A percentile compares a stretch with the other conserved stretches of the same genome.
Evolutionary conservation across 2,888 invertebrate species (phyloP).

Genomic region (Tenodera sinensis): DNA sequence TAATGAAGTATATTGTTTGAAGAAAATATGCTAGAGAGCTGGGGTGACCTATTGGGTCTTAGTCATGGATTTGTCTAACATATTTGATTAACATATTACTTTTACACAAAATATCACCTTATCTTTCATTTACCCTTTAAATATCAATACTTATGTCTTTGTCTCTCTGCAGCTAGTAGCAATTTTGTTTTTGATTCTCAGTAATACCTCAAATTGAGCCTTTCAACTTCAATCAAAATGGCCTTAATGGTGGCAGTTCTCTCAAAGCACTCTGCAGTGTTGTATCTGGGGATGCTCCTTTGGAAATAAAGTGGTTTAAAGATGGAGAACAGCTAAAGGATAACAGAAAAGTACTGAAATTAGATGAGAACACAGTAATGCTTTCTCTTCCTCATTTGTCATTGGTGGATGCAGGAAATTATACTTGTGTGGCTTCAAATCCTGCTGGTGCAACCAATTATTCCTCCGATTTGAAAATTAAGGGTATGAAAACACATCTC

Average conservation of each 20-base stretch:
- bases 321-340: slow-evolving; percentile 41
- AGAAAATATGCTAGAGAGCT: background rate
- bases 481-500: slow-evolving; percentile 46
- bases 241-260: slow-evolving; percentile 51
- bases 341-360: slow-evolving; percentile 37
- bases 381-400: slow-evolving; percentile 48
- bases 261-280: slow-evolving; percentile 47
- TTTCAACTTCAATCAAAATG: slow-evolving; percentile 50
- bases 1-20: background rate
- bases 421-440: slow-evolving; percentile 57
- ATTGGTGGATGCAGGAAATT: slow-evolving; percentile 49
- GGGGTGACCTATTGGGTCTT: background rate
- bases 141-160: background rate
- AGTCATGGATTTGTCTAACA: background rate
- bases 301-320: slow-evolving; percentile 47
- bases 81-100: background rate
- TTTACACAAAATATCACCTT: background rate
- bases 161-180: background rate
- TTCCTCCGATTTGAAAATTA: slow-evolving; percentile 54
- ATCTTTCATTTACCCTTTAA: background rate
- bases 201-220: slow-evolving; percentile 53
- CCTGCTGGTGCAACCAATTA: slow-evolving; percentile 52
- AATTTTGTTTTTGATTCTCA: slow-evolving; percentile 32
- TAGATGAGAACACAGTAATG: slow-evolving; percentile 50
- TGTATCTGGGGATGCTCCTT: slow-evolving; percentile 39